Base-by-base conservation (phyloP, 2,113 vertebrate species). In the Panthera leo region DNA sequence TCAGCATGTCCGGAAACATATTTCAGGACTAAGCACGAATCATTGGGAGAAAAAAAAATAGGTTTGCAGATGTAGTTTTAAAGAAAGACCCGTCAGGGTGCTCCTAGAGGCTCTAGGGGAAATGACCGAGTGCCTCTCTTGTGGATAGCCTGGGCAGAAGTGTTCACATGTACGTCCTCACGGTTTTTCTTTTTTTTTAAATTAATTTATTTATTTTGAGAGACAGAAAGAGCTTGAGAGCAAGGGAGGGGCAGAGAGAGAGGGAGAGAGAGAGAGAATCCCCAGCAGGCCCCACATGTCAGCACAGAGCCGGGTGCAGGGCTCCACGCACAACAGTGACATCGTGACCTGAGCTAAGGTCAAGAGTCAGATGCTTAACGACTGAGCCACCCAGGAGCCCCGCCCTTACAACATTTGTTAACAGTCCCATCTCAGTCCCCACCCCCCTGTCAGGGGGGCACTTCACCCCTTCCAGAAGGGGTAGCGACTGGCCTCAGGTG, bases 1-100 rank as follows among this genome's bases (percentile, higher is more conserved):
- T 51, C 67, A 19, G 67, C 75, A 29, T 85, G 39, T 91, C 65
- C 8, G 10, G 95, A 96, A 91, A 86, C 84, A 58, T 73, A 80
- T 93, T 97, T 95, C 58, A 45, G 70, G 29, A 71, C 23, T 58
- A 48, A 84, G 92, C 73, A 84, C 0, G 2, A 89, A 71, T 63
- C 34, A 5, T 1, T 42, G 21, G 76, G 85, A 71, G 88, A 36
- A 45, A 73, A 39, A 39, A 45, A 76, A 84, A 7, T 39, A 19
- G 45, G 68, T 65, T 65, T 70, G 31, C 89, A 97, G 94, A 86
- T 89, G 89, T 39, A 42, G 39, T 70, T 95, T 78, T 83, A 42
- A 75, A 86, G 89, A 42, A 36, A 87, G 79, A 34, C 78, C 29
- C 0, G 0, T 9, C n/a, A 19, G 21, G 5, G 25, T 12, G 0